Conservation (phyloP, 1,140 invertebrate species). For the Vanessa atalanta region DNA sequence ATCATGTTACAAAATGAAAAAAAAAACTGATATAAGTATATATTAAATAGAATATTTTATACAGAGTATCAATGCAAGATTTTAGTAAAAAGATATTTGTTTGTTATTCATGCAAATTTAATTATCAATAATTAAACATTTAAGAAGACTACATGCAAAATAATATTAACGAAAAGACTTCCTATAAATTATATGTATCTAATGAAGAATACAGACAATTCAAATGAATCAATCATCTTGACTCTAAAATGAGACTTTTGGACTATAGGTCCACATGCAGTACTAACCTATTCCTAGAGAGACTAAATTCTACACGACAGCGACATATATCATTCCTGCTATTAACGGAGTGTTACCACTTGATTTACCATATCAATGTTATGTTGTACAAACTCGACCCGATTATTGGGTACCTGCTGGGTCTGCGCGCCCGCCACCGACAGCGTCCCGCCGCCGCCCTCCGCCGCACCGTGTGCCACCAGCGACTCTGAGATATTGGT, state of each 20-base stretch:
- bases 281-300: slow-evolving; percentile 3
- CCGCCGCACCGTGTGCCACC: slow-evolving; percentile 66
- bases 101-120: slow-evolving; percentile 15
- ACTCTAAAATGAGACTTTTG: neutral
- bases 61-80: neutral
- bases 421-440: slow-evolving; percentile 42
- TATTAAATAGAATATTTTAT: neutral
- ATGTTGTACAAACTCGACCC: slow-evolving; percentile 79
- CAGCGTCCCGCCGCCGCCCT: slow-evolving; percentile 39
- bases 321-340: slow-evolving; percentile 60
- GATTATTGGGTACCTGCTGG: slow-evolving; percentile 78
- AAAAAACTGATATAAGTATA: neutral
- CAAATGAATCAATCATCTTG: neutral
- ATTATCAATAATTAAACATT: slow-evolving; percentile 6
- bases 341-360: slow-evolving; percentile 52
- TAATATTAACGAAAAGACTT: slow-evolving; percentile 9
- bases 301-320: slow-evolving; percentile 49
- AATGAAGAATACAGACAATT: neutral
- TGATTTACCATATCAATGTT: slow-evolving; percentile 79
- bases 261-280: neutral
- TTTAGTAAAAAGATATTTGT: neutral
- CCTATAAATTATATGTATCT: neutral
- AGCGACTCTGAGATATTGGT: slow-evolving; percentile 58
- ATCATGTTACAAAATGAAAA: too few relatives aligned
- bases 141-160: slow-evolving; percentile 18